These are phyloP conservation scores for Onchidella celtica DNA, from an alignment of 2,888 invertebrate genomes.

Conservation along the genomic window DNA sequence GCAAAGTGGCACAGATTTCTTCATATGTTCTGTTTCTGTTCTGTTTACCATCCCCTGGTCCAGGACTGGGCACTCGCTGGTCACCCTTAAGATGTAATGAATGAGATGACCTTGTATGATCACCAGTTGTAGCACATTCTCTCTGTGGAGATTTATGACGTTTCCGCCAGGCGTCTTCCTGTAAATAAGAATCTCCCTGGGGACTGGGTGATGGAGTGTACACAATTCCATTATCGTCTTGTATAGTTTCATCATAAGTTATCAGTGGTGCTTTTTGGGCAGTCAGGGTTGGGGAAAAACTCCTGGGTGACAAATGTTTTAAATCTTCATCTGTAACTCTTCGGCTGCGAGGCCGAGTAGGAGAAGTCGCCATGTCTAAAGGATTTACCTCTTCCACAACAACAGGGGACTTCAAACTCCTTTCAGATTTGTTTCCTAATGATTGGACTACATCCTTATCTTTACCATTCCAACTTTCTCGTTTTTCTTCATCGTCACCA, in stretches of 20 bases:
- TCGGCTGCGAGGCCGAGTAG: constrained; percentile 32
- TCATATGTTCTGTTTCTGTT: background rate
- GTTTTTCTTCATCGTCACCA: background rate
- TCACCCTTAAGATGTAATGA: background rate
- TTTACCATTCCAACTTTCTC: background rate
- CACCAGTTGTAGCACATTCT: background rate
- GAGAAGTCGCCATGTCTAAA: background rate
- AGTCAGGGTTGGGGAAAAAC: background rate
- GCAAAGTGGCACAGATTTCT: constrained; percentile 14
- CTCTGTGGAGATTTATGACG: background rate
- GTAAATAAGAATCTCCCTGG: background rate
- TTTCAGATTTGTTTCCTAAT: background rate
- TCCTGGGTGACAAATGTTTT: constrained; percentile 5
- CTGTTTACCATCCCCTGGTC: background rate
- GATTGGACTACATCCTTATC: background rate
- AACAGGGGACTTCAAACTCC: background rate
- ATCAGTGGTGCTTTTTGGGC: background rate
- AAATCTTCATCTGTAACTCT: constrained; percentile 42
- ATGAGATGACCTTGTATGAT: background rate
- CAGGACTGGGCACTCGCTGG: background rate
- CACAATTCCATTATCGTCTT: background rate
- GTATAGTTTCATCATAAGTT: background rate
- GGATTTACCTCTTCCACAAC: constrained; percentile 12
- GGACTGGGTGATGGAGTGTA: background rate
- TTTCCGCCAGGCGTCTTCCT: background rate